A percentile compares a stretch with the other conserved stretches of the same genome.
Conservation (phyloP, 2,113 vertebrate species). For the Coreoperca whiteheadi region DNA sequence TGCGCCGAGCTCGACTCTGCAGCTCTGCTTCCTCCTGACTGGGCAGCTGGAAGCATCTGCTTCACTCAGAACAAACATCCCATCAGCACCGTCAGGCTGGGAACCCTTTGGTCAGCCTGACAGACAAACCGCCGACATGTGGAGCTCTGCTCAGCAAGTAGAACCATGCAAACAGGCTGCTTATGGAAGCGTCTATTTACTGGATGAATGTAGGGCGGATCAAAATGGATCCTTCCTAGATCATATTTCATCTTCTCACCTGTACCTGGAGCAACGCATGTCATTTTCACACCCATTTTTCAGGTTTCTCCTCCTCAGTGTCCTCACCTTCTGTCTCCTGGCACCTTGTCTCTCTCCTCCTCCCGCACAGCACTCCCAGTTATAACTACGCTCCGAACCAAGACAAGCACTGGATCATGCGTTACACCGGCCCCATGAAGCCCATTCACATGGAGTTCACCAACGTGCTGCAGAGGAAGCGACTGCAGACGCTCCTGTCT, state of each 20-base stretch:
- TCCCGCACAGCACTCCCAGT: conserved; percentile 90
- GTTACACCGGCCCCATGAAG: conserved; percentile 95
- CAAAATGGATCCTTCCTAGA: too few relatives aligned
- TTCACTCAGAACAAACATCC: too few relatives aligned
- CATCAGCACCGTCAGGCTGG: not conserved
- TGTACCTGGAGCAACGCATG: too few relatives aligned
- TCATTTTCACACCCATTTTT: too few relatives aligned
- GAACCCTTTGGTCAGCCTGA: not conserved
- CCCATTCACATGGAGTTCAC: conserved; percentile 99
- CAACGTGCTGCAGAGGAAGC: conserved; percentile 94
- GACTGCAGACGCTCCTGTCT: conserved; percentile 95
- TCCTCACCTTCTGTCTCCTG: not conserved
- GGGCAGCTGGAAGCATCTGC: not conserved
- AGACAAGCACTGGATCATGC: conserved; percentile 99
- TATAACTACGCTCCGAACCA: conserved; percentile 97
- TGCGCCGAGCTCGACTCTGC: not conserved
- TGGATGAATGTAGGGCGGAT: too few relatives aligned
- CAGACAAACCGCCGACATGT: not conserved
- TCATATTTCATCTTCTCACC: too few relatives aligned
- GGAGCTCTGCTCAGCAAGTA: not conserved
- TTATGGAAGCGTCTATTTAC: not conserved
- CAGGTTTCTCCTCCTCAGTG: too few relatives aligned
- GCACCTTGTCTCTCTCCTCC: not conserved
- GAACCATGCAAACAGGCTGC: not conserved
- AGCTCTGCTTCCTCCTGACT: not conserved